phyloP scores from a whole-genome alignment of 1,140 invertebrate genomes.

The Drosophila truncata region DNA sequence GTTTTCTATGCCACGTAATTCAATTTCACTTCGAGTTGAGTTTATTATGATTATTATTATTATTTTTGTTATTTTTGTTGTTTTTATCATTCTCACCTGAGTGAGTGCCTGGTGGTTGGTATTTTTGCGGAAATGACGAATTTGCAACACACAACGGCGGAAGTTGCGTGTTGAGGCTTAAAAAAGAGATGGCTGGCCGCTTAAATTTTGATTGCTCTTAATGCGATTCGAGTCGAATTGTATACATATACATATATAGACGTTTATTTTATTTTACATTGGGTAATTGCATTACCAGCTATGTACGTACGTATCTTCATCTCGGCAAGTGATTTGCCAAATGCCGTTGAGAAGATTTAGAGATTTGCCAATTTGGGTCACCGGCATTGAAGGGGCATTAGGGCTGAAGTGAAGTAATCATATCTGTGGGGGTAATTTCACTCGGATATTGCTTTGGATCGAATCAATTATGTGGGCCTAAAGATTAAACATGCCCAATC shows the following conservation, averaged over 20 bases:
- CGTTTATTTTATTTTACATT: constrained; percentile 44
- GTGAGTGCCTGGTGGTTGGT: constrained; percentile 31
- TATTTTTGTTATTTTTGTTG: background rate
- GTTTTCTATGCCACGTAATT: constrained; percentile 66
- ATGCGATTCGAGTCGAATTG: constrained; percentile 61
- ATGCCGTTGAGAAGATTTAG: constrained; percentile 43
- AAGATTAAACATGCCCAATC: background rate
- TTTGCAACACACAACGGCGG: constrained; percentile 73
- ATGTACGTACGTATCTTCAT: constrained; percentile 1
- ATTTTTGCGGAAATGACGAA: constrained; percentile 73
- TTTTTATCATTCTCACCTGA: constrained; percentile 65
- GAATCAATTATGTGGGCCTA: constrained; percentile 21
- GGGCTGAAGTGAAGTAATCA: constrained; percentile 29
- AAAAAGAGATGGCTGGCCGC: constrained; percentile 46
- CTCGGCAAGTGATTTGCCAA: constrained; percentile 48
- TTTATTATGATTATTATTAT: constrained; percentile 40
- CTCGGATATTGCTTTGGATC: background rate
- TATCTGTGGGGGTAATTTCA: constrained; percentile 27
- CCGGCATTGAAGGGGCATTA: constrained; percentile 26
- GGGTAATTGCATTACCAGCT: constrained; percentile 59
- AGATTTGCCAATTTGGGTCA: constrained; percentile 55
- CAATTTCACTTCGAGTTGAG: constrained; percentile 52
- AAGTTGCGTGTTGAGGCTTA: constrained; percentile 67
- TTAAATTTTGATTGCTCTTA: constrained; percentile 73
- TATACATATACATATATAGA: background rate